Percentiles rank a stretch among this genome's conserved stretches.
Conservation (phyloP, 2,797 vertebrate genomes). For the Sciurus carolinensis region DNA sequence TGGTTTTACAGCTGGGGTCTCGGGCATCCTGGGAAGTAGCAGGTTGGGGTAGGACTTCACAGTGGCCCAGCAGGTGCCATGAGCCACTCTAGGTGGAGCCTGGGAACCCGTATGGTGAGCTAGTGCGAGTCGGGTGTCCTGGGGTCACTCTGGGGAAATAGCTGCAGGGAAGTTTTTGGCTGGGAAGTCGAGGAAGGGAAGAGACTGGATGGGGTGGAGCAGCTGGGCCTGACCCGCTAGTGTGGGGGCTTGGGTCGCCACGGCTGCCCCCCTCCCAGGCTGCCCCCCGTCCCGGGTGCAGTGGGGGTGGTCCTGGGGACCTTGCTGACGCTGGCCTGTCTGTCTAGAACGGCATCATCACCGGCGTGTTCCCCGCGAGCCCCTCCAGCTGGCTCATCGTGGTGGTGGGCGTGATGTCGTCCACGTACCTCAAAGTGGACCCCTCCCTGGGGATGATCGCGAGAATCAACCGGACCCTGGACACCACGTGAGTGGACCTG, state of each 20-base stretch:
- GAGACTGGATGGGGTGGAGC: not conserved
- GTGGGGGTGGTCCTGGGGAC: too few species aligned
- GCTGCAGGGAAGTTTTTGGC: too few species aligned
- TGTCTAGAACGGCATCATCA: conserved; percentile 94
- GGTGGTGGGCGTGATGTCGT: conserved; percentile 96
- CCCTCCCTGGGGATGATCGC: conserved; percentile 96
- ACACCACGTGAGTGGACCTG: conserved; percentile 88
- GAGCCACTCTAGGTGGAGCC: not conserved
- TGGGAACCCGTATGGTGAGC: not conserved
- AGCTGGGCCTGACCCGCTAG: accelerated
- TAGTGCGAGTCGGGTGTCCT: too few species aligned
- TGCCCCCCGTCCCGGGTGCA: not conserved
- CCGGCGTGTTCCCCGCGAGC: conserved; percentile 97
- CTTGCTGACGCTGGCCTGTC: not conserved
- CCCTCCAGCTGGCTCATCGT: conserved; percentile 96
- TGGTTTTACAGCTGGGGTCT: too few species aligned
- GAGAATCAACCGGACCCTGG: conserved; percentile 89
- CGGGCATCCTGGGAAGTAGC: accelerated
- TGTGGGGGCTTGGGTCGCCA: accelerated
- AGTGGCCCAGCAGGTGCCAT: not conserved
- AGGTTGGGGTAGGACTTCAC: not conserved
- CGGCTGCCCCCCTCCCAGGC: accelerated
- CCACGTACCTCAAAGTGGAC: conserved; percentile 94
- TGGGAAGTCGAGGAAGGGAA: not conserved
- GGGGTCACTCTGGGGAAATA: not conserved